Evolutionary conservation across 2,113 vertebrate genomes (phyloP).

Genomic region (cattle (Bos taurus)): ARS-UCD2.0 NC_037349.1:10906501-10907000

Average conservation of each 20-base stretch:
- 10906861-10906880: not conserved
- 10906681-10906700: not conserved
- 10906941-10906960: not conserved
- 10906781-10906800: not conserved
- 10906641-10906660: not conserved
- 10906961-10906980: not conserved
- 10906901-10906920: not conserved
- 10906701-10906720: not conserved
- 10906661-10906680: not conserved
- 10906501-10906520: not conserved
- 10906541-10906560: no score
- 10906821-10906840: not conserved
- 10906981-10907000: not conserved
- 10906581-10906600: not conserved
- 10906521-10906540: not conserved
- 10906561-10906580: not conserved
- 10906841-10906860: not conserved
- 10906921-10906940: not conserved
- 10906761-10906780: not conserved
- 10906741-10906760: not conserved
- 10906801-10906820: not conserved
- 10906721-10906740: not conserved
- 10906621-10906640: not conserved
- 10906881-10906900: not conserved
- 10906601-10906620: not conserved